Evolutionary conservation across 2,113 vertebrate species (phyloP), one percentile per base, ranked within the genome.

Genomic region (Python bivittatus): DNA sequence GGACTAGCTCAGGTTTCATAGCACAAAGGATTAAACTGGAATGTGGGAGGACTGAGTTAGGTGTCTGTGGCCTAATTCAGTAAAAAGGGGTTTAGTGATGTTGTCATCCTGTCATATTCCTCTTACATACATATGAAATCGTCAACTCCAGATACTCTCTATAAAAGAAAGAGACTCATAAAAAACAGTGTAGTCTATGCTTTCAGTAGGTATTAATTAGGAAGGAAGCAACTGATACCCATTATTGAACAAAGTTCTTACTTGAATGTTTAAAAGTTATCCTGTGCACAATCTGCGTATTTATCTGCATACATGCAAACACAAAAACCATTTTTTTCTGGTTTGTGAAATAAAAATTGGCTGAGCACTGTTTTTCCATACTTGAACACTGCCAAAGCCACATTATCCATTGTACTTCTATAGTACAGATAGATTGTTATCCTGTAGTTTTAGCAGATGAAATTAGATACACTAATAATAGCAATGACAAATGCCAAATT

Each of bases 261-360:
- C 38, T 44, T 57, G 44, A 57, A n/a, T 29, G 92, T 94, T 92
- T 86, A 88, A 0, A 89, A 56, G 25, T 56, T 72, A 92, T 12
- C 0, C 87, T 90, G 42, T 29, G 88, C 12, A 3, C 56, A 88
- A 85, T 58, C 23, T 56, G 1, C 56, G 5, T 25, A 52, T 84
- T 84, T 90, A 84, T 84, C 54, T 33, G 42, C 10, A 48, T 42
- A n/a, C 42, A 58, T 20, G 23, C 88, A 53, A 17, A n/a, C 27
- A 20, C 20, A 85, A 48, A 85, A 29, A 86, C 8, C 20, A 6
- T 29, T 86, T 91, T 85, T 20, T 52, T 53, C 27, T 53, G 89
- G 8, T 72, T 54, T 86, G 84, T 33, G 44, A 91, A 86, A 64
- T 64, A 86, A 91, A 91, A 85, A 20, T 44, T 85, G 56, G 48